Evolutionary conservation across 2,113 vertebrate species (phyloP), one percentile per base, ranked within the genome.

Genomic region (Albula goreensis): DNA sequence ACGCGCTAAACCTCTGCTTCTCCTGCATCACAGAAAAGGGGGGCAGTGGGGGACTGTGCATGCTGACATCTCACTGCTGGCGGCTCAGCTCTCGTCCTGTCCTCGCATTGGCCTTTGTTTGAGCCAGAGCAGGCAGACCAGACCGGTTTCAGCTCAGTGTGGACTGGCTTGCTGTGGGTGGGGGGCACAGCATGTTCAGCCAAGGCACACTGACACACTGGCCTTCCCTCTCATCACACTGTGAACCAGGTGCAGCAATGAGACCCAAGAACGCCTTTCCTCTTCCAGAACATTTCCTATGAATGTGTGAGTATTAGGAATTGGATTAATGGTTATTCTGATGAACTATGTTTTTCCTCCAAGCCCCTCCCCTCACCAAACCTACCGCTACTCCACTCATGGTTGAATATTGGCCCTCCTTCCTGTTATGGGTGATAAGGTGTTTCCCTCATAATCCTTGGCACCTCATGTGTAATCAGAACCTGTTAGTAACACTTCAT

Each of bases 1-100:
- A 93, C 94, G 94, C 94, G 92, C 85, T 41, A 12, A 89, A 53
- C 92, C 95, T 90, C 92, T 87, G 90, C 86, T 90, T 93, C 92
- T 94, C 95, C 93, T 95, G 92, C 94, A 94, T 95, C 88, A 94
- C 92, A 95, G 94, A 94, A 87, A 56, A 74, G n/a, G 2, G 63
- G 63, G 17, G 3, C 63, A 70, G 3, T 70, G 17, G 19, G 17
- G 6, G 63, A 7, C 53, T 70, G 25, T n/a, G n/a, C 8, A 31
- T 2, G n/a, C 17, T 63, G 60, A 63, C 60, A 15, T 63, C 60
- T 63, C 12, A 19, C n/a, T 31, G 70, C 70, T 74, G 70, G 22
- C 9, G 70, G 63, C 63, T 74, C 80, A 80, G 63, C 70, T 85
- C 51, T 41, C 78, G 2, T 12, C 78, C 50, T 50, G 31, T 41